Percentiles rank a stretch among this genome's conserved stretches.
Evolutionary conservation across 2,797 vertebrate genomes (phyloP).

Genomic region (Scolopax rusticola): DNA sequence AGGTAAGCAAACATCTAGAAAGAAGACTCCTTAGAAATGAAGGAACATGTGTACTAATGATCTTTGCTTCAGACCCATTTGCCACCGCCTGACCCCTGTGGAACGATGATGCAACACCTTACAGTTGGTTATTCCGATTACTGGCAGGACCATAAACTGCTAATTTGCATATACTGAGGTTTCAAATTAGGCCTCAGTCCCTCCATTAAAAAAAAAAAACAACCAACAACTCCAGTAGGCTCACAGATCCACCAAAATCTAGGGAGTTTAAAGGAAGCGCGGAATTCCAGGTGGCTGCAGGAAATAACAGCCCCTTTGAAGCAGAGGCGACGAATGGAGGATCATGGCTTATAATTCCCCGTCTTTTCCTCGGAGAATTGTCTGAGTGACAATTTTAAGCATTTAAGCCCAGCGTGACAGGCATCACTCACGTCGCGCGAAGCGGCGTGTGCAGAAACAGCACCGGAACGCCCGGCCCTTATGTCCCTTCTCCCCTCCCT

Average conservation of each 20-base stretch:
- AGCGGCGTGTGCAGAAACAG: neutral
- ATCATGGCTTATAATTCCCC: neutral
- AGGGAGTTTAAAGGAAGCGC: neutral
- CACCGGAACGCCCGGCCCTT: neutral
- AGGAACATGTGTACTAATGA: fast-evolving
- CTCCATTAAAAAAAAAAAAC: neutral
- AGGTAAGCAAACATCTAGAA: neutral
- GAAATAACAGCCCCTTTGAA: neutral
- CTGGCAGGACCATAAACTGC: neutral
- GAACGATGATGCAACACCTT: neutral
- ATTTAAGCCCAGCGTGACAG: neutral
- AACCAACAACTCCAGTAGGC: fast-evolving
- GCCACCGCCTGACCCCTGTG: neutral
- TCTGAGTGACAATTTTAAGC: neutral
- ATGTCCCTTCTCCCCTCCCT: neutral
- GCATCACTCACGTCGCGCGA: neutral
- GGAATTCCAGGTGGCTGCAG: neutral
- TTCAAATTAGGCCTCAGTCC: neutral
- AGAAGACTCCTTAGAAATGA: neutral
- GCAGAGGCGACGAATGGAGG: neutral
- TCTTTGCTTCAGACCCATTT: neutral
- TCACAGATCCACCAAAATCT: neutral
- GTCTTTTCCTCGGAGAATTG: neutral
- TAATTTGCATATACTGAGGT: neutral
- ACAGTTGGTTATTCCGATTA: neutral